Evolutionary conservation across 2,888 invertebrate species (phyloP).

Genomic region (Xestia xanthographa): DNA sequence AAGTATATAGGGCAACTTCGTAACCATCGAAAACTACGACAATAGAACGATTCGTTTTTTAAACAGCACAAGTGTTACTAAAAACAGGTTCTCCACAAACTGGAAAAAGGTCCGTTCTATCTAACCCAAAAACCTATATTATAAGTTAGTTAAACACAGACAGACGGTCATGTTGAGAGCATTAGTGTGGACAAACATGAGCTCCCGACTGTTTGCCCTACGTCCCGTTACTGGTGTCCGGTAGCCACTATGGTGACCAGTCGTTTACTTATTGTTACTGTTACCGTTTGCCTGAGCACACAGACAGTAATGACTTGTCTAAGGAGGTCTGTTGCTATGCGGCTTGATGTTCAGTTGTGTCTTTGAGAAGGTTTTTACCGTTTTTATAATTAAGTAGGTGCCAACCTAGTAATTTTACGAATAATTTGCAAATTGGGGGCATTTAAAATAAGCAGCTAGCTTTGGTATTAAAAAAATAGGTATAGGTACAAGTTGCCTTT

Average conservation of each 20-base stretch:
- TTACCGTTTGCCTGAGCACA: conserved; percentile 51
- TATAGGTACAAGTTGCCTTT: too few relatives aligned
- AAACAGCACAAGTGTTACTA: conserved; percentile 35
- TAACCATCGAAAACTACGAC: background rate
- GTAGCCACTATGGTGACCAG: conserved; percentile 4
- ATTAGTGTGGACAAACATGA: conserved; percentile 56
- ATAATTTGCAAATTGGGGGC: background rate
- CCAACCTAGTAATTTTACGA: background rate
- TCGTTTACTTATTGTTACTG: conserved; percentile 74
- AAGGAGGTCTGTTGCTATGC: conserved; percentile 13
- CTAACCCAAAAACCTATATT: conserved; percentile 64
- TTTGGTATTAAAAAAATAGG: too few relatives aligned
- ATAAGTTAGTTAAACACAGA: conserved; percentile 57
- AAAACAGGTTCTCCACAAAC: conserved; percentile 50
- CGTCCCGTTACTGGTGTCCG: conserved; percentile 64
- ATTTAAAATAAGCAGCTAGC: too few relatives aligned
- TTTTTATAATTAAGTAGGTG: too few relatives aligned
- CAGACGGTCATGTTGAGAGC: conserved; percentile 40
- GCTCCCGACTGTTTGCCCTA: conserved; percentile 53
- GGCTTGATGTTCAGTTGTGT: too few relatives aligned
- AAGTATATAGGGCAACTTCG: background rate
- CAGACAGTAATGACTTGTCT: conserved; percentile 24
- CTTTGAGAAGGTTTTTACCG: background rate
- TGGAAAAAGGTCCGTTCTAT: conserved; percentile 31
- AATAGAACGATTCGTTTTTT: conserved; percentile 21